Base-by-base conservation (phyloP, 2,888 invertebrate genomes). In the Agrotis exclamationis region DNA sequence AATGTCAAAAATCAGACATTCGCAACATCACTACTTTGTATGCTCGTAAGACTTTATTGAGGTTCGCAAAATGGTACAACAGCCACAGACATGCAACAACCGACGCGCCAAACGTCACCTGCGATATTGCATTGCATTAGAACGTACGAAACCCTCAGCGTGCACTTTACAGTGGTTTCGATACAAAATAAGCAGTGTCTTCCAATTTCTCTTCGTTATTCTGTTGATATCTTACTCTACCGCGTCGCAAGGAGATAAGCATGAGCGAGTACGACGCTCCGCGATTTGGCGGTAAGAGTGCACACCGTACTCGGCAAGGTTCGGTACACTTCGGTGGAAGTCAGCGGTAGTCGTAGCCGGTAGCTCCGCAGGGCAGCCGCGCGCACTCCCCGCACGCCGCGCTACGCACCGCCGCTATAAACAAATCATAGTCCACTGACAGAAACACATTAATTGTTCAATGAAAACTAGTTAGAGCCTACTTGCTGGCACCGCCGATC, bases 361-460 rank as follows among this genome's bases (percentile, higher is more conserved):
- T 86, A 85, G 86, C 84, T 85, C 86, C 79, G 80, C 80, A 77
- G 83, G 85, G 85, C 85, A 84, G 82, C 81, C 87, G 86, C 79
- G 80, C 74, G 76, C 76, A 79, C 79, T 74, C 72, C 73, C 68
- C 69, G 76, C 76, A 83, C 80, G 79, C 71, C 80, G 84, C 83
- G 80, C 56, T 74, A 84, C 72, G 82, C 80, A 82, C 84, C 86
- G 83, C 85, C 85, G 86, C 87, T 91, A 93, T 93, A 95, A 95
- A 95, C 95, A 94, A 94, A 92, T 89, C 57, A 69, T 74, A 87
- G 85, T 81, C 79, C 79, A 85, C 87, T 91, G 87, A 91, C 91
- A 91, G 87, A 91, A 92, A 92, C 86, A 81, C 83, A 83, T 83
- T 82, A 71, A 85, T 85, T 90, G 87, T 88, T 93, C 88, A 92